Percentiles rank a stretch among this genome's conserved stretches.
Evolutionary conservation across 37 sponge, comb jelly and placozoan species (phyloP).

Genomic region (Aplysina aerophoba): DNA sequence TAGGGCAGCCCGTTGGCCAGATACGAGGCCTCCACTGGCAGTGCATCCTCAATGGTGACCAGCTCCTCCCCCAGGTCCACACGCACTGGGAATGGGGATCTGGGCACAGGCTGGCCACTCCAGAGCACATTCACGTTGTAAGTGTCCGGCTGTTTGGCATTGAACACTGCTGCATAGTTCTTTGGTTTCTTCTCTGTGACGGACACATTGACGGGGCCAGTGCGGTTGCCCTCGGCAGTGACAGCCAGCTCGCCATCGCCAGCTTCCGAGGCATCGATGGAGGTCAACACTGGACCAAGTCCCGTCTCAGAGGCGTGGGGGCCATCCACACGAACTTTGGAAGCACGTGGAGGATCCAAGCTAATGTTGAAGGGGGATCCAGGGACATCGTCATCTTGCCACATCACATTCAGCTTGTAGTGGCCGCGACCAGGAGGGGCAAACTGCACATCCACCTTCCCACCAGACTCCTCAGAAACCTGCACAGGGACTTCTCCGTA

Average conservation of each 20-base stretch:
- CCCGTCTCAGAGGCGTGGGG: slow-evolving; percentile 37
- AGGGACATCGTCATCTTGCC: slow-evolving; percentile 51
- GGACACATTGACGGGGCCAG: slow-evolving; percentile 19
- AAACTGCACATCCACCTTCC: slow-evolving; percentile 37
- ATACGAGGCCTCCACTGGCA: slow-evolving; percentile 21
- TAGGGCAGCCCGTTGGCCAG: background rate
- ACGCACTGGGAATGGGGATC: slow-evolving; percentile 66
- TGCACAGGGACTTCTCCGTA: slow-evolving; percentile 58
- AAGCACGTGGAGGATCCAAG: slow-evolving; percentile 55
- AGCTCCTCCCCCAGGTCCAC: slow-evolving; percentile 26
- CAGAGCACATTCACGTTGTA: slow-evolving; percentile 57
- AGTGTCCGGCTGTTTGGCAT: slow-evolving; percentile 40
- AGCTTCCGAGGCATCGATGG: slow-evolving; percentile 59
- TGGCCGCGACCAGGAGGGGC: slow-evolving; percentile 47
- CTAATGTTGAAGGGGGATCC: slow-evolving; percentile 60
- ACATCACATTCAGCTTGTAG: slow-evolving; percentile 64
- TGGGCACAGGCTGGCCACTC: slow-evolving; percentile 43
- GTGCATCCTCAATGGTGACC: background rate
- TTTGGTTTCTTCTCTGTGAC: slow-evolving; percentile 44
- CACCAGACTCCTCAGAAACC: slow-evolving; percentile 3
- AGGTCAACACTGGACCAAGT: slow-evolving; percentile 23
- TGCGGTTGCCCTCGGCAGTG: slow-evolving; percentile 34
- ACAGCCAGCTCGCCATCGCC: slow-evolving; percentile 50
- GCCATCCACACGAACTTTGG: slow-evolving; percentile 55
- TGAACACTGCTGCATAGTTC: slow-evolving; percentile 41